Conservation (phyloP, 2,888 invertebrate species). For the Tetramorium bicarinatum region DNA sequence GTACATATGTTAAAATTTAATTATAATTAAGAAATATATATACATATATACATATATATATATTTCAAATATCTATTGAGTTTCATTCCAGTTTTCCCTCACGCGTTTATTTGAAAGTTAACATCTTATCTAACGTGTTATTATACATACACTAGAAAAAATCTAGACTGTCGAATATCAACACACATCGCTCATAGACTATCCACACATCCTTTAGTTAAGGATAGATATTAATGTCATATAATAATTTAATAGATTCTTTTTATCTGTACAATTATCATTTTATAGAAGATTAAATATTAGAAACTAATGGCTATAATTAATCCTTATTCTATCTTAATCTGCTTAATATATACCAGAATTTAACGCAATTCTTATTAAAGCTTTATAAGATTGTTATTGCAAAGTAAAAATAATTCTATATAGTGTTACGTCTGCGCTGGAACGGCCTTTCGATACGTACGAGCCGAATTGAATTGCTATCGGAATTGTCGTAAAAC, state of each 20-base stretch:
- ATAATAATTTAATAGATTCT: slow-evolving; percentile 18
- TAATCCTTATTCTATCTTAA: slow-evolving; percentile 9
- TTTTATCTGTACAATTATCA: neutral
- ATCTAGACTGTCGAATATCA: neutral
- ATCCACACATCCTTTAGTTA: neutral
- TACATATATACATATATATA: slow-evolving; percentile 49
- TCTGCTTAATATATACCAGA: slow-evolving; percentile 15
- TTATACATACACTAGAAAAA: neutral
- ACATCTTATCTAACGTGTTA: neutral
- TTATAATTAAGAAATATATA: slow-evolving; percentile 57
- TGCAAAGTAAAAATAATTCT: slow-evolving; percentile 9
- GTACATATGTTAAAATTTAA: slow-evolving; percentile 65
- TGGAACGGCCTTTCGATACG: too few species aligned
- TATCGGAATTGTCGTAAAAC: too few species aligned
- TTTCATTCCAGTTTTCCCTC: slow-evolving; percentile 7
- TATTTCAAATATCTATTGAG: slow-evolving; percentile 18
- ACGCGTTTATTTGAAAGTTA: neutral
- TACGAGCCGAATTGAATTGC: too few species aligned
- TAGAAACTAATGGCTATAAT: slow-evolving; percentile 17
- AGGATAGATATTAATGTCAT: neutral
- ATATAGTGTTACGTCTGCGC: slow-evolving; percentile 1
- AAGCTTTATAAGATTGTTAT: slow-evolving; percentile 19
- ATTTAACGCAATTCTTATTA: neutral
- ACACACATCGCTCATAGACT: neutral
- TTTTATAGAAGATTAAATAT: neutral